phyloP scores from a whole-genome alignment of 2,113 vertebrate genomes.

The Dromas ardeola region DNA sequence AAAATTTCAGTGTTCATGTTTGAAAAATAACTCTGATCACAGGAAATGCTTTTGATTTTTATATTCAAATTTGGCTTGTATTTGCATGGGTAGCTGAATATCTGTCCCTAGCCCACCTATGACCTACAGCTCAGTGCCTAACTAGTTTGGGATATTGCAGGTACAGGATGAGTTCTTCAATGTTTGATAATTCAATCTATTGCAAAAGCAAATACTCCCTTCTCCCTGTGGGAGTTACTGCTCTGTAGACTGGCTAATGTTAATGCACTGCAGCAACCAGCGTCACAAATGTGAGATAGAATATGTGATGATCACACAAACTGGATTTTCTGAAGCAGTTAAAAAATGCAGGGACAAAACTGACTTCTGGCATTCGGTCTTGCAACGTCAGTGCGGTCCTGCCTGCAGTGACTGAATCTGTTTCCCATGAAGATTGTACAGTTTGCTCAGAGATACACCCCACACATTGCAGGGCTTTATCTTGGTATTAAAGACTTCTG shows the following conservation, averaged over 20 bases:
- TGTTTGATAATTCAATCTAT: neutral
- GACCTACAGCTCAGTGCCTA: neutral
- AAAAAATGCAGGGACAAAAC: neutral
- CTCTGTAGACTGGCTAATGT: neutral
- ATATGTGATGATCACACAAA: neutral
- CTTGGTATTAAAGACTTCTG: neutral
- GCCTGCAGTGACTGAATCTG: neutral
- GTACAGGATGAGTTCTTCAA: neutral
- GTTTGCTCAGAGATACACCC: neutral
- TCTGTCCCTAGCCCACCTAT: neutral
- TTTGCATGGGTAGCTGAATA: neutral
- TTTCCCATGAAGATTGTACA: constrained; percentile 12
- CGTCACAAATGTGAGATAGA: neutral
- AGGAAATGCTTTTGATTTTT: neutral
- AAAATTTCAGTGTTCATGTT: neutral
- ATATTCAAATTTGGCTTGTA: neutral
- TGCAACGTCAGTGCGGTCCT: neutral
- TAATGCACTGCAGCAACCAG: neutral
- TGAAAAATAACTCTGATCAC: neutral
- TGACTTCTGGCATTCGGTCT: neutral
- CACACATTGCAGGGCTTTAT: neutral
- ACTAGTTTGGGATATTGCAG: neutral
- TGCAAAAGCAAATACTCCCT: neutral
- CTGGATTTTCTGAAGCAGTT: neutral
- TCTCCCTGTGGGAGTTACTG: neutral